Evolutionary conservation across 1,140 invertebrate genomes (phyloP).

Genomic region (Diorhabda sublineata): DNA sequence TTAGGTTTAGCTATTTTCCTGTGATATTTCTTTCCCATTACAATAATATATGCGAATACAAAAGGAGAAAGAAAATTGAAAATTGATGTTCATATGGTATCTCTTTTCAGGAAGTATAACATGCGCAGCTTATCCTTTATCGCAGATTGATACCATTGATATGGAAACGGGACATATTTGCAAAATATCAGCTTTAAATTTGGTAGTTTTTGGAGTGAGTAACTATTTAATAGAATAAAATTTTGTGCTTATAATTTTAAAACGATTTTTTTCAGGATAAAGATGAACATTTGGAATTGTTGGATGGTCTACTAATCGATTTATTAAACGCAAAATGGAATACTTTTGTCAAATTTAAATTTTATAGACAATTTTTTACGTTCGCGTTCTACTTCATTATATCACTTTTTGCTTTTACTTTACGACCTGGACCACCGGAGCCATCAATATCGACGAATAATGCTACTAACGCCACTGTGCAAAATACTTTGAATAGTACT

Average conservation of each 20-base stretch:
- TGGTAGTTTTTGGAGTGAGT: constrained; percentile 96
- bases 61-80: no score
- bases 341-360: constrained; percentile 92
- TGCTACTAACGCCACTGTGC: constrained; percentile 17
- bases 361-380: constrained; percentile 87
- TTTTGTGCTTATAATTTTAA: background rate
- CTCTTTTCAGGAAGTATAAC: constrained; percentile 75
- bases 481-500: constrained; percentile 6
- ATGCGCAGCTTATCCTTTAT: constrained; percentile 94
- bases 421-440: constrained; percentile 69
- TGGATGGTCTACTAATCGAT: constrained; percentile 93
- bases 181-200: constrained; percentile 88
- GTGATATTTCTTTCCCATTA: no score
- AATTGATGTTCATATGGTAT: background rate
- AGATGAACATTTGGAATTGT: constrained; percentile 89
- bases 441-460: constrained; percentile 25
- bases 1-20: no score
- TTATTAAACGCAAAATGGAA: constrained; percentile 97
- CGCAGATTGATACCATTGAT: constrained; percentile 94
- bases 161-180: constrained; percentile 86
- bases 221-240: constrained; percentile 11
- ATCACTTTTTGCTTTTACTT: constrained; percentile 80
- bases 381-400: constrained; percentile 87
- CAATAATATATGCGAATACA: no score
- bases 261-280: constrained; percentile 66